These are phyloP conservation scores for Xenopus tropicalis DNA, from an alignment of 2,113 vertebrate genomes.

Conservation along the genomic window UCB_Xtro_10.0 CM004446.2:73538001-73538500, in stretches of 20 bases:
- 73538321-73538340: slow-evolving; percentile 30
- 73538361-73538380: slow-evolving; percentile 14
- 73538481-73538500: no score
- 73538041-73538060: background rate
- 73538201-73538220: slow-evolving; percentile 20
- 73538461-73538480: no score
- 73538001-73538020: no score
- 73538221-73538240: background rate
- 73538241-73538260: slow-evolving; percentile 16
- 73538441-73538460: no score
- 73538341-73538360: slow-evolving; percentile 10
- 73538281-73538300: slow-evolving; percentile 25
- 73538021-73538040: no score
- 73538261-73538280: slow-evolving; percentile 3
- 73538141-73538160: background rate
- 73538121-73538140: background rate
- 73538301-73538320: slow-evolving; percentile 31
- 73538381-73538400: no score
- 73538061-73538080: background rate
- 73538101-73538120: background rate
- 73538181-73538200: slow-evolving; percentile 9
- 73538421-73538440: no score
- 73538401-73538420: no score
- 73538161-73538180: slow-evolving; percentile 10
- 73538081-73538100: background rate